These are phyloP conservation scores for Egretta garzetta DNA, from an alignment of 2,113 vertebrate genomes.

Conservation along the genomic window DNA sequence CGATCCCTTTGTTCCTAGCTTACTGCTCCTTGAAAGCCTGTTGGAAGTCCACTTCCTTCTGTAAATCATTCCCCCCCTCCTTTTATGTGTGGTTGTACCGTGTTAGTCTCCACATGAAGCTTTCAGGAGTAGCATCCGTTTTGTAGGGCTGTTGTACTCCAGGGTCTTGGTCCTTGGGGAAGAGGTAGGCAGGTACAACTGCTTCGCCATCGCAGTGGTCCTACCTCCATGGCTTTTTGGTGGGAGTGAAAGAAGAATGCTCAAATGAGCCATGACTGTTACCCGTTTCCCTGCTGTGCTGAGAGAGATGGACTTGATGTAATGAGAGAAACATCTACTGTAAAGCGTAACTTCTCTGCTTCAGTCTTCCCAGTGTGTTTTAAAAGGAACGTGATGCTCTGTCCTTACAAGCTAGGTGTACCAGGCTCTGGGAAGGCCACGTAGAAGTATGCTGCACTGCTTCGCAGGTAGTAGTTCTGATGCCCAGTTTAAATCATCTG, in stretches of 20 bases:
- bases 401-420: neutral
- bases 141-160: neutral
- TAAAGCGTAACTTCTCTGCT: neutral
- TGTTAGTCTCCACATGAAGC: neutral
- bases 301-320: neutral
- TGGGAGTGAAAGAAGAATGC: neutral
- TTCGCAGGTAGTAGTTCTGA: neutral
- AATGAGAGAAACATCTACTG: neutral
- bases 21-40: neutral
- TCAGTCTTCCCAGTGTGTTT: neutral
- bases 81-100: neutral
- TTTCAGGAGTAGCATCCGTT: neutral
- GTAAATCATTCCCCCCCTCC: neutral
- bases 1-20: neutral
- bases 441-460: neutral
- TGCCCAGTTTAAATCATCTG: neutral
- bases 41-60: neutral
- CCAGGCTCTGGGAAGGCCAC: neutral
- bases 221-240: neutral
- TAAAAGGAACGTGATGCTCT: neutral
- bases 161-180: too few species aligned
- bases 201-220: neutral
- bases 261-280: neutral
- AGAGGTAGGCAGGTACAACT: neutral
- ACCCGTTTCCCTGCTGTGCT: neutral